phyloP scores from a whole-genome alignment of 2,888 invertebrate species.

The Erebia epiphron region DNA sequence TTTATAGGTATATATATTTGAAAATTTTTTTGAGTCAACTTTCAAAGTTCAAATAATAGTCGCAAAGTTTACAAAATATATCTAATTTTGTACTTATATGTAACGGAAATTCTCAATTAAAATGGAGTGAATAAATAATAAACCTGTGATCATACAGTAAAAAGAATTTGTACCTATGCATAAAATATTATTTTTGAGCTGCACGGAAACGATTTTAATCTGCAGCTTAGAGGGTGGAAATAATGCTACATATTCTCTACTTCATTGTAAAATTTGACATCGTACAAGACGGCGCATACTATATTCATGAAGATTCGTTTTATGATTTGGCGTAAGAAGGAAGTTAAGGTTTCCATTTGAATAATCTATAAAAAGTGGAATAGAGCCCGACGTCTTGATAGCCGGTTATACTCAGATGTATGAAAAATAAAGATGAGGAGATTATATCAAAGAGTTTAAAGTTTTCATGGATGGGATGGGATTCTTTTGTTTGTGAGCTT shows the following conservation, averaged over 20 bases:
- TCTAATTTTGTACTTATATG: too few species aligned
- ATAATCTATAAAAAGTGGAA: slow-evolving; percentile 51
- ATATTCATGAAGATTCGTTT: slow-evolving; percentile 58
- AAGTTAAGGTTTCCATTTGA: slow-evolving; percentile 58
- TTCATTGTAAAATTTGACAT: slow-evolving; percentile 34
- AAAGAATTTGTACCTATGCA: not conserved
- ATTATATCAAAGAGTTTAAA: slow-evolving; percentile 8
- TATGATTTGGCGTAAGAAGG: slow-evolving; percentile 54
- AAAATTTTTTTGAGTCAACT: too few species aligned
- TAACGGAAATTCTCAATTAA: not conserved
- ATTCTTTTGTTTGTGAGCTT: slow-evolving; percentile 8
- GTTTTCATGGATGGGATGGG: not conserved
- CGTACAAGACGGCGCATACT: slow-evolving; percentile 39
- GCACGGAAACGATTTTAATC: slow-evolving; percentile 10
- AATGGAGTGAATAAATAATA: not conserved
- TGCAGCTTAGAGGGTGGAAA: slow-evolving; percentile 9
- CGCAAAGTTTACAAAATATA: too few species aligned
- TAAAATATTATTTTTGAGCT: not conserved
- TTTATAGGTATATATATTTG: too few species aligned
- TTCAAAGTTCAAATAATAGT: too few species aligned
- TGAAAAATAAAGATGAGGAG: slow-evolving; percentile 7
- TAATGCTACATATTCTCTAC: slow-evolving; percentile 29
- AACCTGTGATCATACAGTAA: not conserved
- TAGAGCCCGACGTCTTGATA: slow-evolving; percentile 22
- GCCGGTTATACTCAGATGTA: slow-evolving; percentile 12